Evolutionary conservation across 2,888 invertebrate genomes (phyloP), one percentile per base, ranked within the genome.

Genomic region (Antheraea yamamai): DNA sequence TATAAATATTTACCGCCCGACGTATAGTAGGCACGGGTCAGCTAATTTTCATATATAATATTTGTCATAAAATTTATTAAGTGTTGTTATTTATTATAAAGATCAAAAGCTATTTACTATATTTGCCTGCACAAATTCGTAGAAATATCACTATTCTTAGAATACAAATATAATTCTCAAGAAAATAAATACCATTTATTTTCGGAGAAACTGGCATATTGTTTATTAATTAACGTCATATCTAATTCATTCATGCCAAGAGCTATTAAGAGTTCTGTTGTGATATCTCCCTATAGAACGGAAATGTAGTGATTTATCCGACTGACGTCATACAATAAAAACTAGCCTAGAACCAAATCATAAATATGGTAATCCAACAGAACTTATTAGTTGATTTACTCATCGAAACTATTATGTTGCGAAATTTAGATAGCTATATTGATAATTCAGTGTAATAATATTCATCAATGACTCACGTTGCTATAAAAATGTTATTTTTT

Each of bases 401-500:
- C n/a, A 23, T 58, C 8, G 23, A 61, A 61, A 61, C n/a, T 61
- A 10, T 23, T 61, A 23, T 23, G n/a, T 23, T 61, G 23, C n/a
- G 16, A 14, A 30, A 30, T 64, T 26, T 64, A 26, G 26, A 23
- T 64, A 26, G 4, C 10, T 26, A 64, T 14, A 66, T 66, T 66
- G 16, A 30, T 66, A 30, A 14, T 66, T 66, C 30, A 30, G 30
- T 66, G 14, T 61, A 12, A n/a, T 2, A 66, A 66, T 66, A 4
- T 66, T 66, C 14, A 16, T 23, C 0, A 64, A 16, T 66, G 16
- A 66, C 30, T 14, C 16, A 66, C 30, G 16, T 66, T 30, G 23
- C 70, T 70, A n/a, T 68, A 18, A 30, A 58, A 52, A 12, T n/a
- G 0, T 20, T 61, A n/a, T 72, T 61, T 72, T 58, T 79, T 83